Evolutionary conservation across 2,888 invertebrate genomes (phyloP).

Genomic region (Rhorus exstirpatorius): DNA sequence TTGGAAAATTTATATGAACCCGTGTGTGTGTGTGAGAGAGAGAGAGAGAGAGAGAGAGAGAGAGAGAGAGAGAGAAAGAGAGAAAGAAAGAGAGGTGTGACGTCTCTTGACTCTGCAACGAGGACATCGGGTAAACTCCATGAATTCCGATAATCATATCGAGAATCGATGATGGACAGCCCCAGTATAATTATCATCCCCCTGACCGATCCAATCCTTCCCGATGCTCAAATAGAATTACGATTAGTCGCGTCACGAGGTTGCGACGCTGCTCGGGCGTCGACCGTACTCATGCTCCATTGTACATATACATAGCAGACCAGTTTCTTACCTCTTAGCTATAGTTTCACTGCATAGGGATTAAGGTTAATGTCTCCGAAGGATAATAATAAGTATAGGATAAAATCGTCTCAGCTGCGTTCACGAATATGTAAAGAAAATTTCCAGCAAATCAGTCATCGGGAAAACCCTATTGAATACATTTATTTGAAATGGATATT

Average conservation of each 20-base stretch:
- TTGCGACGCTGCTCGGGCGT: slow-evolving; percentile 54
- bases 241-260: slow-evolving; percentile 76
- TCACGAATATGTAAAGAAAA: no score
- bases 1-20: background rate
- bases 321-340: slow-evolving; percentile 2
- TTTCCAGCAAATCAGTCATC: no score
- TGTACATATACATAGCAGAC: background rate
- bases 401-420: no score
- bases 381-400: no score
- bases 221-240: slow-evolving; percentile 78
- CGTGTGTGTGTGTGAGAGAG: background rate
- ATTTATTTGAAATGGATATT: no score
- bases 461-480: no score
- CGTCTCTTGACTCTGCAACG: slow-evolving; percentile 42
- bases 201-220: slow-evolving; percentile 25
- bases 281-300: slow-evolving; percentile 3
- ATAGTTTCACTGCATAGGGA: background rate
- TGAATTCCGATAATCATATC: slow-evolving; percentile 66
- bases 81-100: slow-evolving; percentile 25
- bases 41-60: slow-evolving; percentile 7
- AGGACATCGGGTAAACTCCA: slow-evolving; percentile 30
- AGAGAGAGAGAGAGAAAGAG: background rate
- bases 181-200: slow-evolving; percentile 18
- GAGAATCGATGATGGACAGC: slow-evolving; percentile 66
- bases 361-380: slow-evolving; percentile 6